phyloP scores from a whole-genome alignment of 2,113 vertebrate species.

The Malurus melanocephalus region DNA sequence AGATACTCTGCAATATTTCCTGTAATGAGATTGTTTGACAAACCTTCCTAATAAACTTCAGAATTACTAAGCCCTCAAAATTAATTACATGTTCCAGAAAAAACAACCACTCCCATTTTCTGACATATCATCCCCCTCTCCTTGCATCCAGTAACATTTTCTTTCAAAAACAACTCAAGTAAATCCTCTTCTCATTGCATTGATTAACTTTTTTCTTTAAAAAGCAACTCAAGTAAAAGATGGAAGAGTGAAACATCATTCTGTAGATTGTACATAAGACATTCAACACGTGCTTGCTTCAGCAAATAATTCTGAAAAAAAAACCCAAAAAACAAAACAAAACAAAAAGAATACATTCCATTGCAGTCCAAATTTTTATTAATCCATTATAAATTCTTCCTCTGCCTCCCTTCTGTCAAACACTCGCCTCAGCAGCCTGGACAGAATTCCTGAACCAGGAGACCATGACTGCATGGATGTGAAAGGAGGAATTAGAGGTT shows the following conservation, averaged over 20 bases:
- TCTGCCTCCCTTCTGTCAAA: not conserved
- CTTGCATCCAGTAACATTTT: not conserved
- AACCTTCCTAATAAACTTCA: not conserved
- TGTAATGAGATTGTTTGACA: not conserved
- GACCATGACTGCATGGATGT: not conserved
- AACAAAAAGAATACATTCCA: not conserved
- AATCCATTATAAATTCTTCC: not conserved
- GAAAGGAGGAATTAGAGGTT: not conserved
- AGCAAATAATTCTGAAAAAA: rapidly evolving
- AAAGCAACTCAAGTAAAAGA: not conserved
- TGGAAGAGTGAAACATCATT: not conserved
- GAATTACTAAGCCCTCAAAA: not conserved
- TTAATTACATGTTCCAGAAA: not conserved
- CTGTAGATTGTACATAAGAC: not conserved
- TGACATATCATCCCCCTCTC: not conserved
- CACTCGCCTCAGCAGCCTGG: not conserved
- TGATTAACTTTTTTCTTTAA: not conserved
- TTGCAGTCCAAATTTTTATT: not conserved
- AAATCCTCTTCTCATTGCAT: not conserved
- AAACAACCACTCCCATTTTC: not conserved
- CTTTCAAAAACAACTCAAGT: not conserved
- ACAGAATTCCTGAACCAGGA: not conserved
- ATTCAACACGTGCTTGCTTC: not conserved
- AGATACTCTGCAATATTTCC: not conserved
- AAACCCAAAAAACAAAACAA: not conserved